Base-by-base conservation (phyloP, 2,113 vertebrate species). In the Panurus biarmicus region DNA sequence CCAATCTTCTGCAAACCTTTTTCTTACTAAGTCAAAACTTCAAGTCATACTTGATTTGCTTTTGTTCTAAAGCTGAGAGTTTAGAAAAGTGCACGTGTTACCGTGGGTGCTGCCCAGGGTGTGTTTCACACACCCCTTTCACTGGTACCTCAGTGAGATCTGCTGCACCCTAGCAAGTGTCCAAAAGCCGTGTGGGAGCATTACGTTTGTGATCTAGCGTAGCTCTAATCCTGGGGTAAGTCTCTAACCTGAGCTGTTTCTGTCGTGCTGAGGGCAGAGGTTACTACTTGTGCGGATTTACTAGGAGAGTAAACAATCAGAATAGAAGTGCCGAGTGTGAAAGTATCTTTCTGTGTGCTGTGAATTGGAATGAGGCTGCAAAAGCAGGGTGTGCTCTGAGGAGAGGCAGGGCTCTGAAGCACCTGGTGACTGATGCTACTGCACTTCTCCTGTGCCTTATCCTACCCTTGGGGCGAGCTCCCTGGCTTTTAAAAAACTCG, bases 41-140 rank as follows among this genome's bases (percentile, higher is more conserved):
- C 8, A 47, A 40, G 11, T 58, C n/a, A 4, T 35, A 3, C 38
- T 56, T 28, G 6, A 5, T 51, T 56, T 81, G 26, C 35, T 77
- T 56, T 72, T 3, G 1, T 61, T 18, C 23, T 50, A 10, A 17
- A 47, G 14, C 36, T 29, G 38, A n/a, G 53, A 50, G 4, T 45
- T 17, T 22, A 29, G 35, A 5, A 19, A 22, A 48, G 5, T 1
- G 4, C 3, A 0, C 0, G 0, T 35, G 33, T 53, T 24, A 1
- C 7, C 5, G 16, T 12, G 44, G 18, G n/a, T 21, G n/a, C 45
- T 64, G 42, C 9, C 1, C 10, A 4, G 14, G 6, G 38, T 9
- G 1, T 58, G 26, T 50, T 88, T 51, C 13, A 2, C 69, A 24
- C 24, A 2, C 9, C 4, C 6, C 6, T 70, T 42, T 62, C 29